Evolutionary conservation across 2,888 invertebrate species (phyloP).

Genomic region (Drosophila subsilvestris): DNA sequence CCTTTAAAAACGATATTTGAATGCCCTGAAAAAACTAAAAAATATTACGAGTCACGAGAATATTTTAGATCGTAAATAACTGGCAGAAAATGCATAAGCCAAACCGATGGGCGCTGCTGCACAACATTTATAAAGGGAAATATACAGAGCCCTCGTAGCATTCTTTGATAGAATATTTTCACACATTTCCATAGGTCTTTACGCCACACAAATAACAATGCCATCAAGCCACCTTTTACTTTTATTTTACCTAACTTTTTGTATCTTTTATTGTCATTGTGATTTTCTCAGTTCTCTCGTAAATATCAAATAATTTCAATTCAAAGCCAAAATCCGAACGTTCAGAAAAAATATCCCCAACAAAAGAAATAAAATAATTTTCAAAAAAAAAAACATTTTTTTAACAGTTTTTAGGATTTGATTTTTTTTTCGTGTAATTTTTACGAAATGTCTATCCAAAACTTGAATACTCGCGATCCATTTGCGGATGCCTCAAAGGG

Average conservation of each 20-base stretch:
- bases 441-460: conserved; percentile 94
- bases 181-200: not conserved
- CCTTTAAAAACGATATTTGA: not conserved
- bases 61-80: no score
- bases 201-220: not conserved
- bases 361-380: not conserved
- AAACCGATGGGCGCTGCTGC: no score
- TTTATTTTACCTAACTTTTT: not conserved
- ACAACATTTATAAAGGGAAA: no score
- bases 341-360: no score
- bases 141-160: not conserved
- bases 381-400: no score
- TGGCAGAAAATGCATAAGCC: no score
- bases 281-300: not conserved
- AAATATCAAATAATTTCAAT: not conserved
- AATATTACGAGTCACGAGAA: no score
- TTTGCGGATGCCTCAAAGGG: conserved; percentile 99
- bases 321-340: not conserved
- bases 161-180: not conserved
- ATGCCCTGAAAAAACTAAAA: not conserved
- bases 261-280: not conserved
- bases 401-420: no score
- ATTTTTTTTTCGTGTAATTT: no score
- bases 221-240: not conserved
- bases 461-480: conserved; percentile 99